Evolutionary conservation across 37 sponge, comb jelly and placozoan species (phyloP).

Genomic region (Eunapius fragilis): DNA sequence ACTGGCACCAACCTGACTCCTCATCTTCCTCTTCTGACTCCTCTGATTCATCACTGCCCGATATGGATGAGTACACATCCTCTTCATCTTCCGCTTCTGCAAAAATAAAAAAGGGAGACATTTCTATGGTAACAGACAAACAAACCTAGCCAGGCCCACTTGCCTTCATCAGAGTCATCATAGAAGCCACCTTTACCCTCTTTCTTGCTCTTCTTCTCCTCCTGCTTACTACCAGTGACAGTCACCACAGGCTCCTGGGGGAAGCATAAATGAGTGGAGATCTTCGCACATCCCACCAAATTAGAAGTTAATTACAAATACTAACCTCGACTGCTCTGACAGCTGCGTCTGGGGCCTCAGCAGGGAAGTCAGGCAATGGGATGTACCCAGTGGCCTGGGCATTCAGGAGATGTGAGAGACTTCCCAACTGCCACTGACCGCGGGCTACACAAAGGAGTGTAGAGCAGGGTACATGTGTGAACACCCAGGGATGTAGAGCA

Average conservation of each 20-base stretch:
- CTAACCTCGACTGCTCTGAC: conserved; percentile 86
- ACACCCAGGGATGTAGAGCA: no score
- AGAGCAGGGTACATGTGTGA: no score
- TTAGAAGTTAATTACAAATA: background rate
- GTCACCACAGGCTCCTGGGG: conserved; percentile 18
- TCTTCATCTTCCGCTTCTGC: conserved; percentile 27
- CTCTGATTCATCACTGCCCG: conserved; percentile 73
- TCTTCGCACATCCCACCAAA: background rate
- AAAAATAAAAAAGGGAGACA: background rate
- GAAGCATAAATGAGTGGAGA: conserved; percentile 11
- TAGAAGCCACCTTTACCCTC: conserved; percentile 26
- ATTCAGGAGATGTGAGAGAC: conserved; percentile 91
- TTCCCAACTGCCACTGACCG: conserved; percentile 88
- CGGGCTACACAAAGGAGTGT: no score
- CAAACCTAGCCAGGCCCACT: conserved; percentile 18
- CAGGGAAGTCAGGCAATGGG: conserved; percentile 88
- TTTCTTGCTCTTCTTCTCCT: conserved; percentile 6
- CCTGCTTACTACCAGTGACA: conserved; percentile 43
- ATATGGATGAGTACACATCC: conserved; percentile 71
- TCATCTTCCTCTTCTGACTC: conserved; percentile 40
- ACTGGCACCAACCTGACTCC: conserved; percentile 27
- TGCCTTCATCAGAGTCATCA: conserved; percentile 36
- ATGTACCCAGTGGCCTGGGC: conserved; percentile 85
- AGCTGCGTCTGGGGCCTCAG: conserved; percentile 83
- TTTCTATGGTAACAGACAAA: background rate